These are phyloP conservation scores for Galago senegalensis DNA, from an alignment of 2,797 vertebrate species.

Conservation along the genomic window DNA sequence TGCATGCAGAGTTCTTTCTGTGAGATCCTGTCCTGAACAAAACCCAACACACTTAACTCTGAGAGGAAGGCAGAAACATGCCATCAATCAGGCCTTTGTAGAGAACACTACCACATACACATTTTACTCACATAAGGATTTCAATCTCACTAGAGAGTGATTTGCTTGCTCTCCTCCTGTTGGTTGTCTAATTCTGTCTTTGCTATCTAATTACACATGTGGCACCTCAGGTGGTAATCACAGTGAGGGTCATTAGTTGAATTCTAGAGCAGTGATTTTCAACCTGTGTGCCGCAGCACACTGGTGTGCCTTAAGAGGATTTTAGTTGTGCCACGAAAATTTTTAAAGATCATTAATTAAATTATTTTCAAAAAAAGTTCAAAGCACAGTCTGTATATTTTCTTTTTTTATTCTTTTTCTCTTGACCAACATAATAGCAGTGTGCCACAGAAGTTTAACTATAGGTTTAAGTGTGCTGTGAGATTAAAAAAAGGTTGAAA, in stretches of 20 bases:
- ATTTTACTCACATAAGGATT: slow-evolving; percentile 66
- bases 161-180: slow-evolving; percentile 63
- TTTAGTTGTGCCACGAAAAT: too few species aligned
- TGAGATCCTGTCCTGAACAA: slow-evolving; percentile 75
- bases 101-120: neutral
- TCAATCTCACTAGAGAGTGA: slow-evolving; percentile 60
- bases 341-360: too few species aligned
- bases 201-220: slow-evolving; percentile 75
- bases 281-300: too few species aligned
- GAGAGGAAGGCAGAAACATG: slow-evolving; percentile 81
- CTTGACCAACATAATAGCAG: too few species aligned
- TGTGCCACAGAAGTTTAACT: too few species aligned
- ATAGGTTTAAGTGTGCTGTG: too few species aligned
- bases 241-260: slow-evolving; percentile 57
- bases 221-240: slow-evolving; percentile 50
- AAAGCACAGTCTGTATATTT: too few species aligned
- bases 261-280: neutral
- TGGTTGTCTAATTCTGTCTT: slow-evolving; percentile 76
- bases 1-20: slow-evolving; percentile 76
- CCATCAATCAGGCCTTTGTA: slow-evolving; percentile 79
- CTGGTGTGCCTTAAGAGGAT: too few species aligned
- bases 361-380: too few species aligned
- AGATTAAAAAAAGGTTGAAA: too few species aligned
- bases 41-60: slow-evolving; percentile 24
- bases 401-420: too few species aligned